A percentile compares a stretch with the other conserved stretches of the same genome.
Conservation (phyloP, 37 sponge, comb jelly and placozoan genomes). For the Crambe crambe region DNA sequence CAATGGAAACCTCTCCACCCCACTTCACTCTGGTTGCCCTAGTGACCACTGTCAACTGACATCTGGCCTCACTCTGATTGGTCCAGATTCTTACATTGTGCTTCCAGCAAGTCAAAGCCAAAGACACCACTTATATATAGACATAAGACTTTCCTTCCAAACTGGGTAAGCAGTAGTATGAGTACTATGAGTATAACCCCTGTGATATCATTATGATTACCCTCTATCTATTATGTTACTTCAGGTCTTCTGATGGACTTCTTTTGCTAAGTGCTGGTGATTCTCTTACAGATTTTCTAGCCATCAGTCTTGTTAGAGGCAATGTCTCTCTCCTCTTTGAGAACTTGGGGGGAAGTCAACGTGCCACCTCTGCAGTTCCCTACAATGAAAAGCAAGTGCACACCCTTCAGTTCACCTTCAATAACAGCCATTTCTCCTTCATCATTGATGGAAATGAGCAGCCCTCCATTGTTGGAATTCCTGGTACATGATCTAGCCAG, state of each 20-base stretch:
- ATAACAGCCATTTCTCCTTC: neutral
- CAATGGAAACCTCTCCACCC: neutral
- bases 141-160: slow-evolving; percentile 18
- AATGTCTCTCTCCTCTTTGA: neutral
- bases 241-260: slow-evolving; percentile 40
- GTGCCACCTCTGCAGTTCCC: neutral
- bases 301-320: neutral
- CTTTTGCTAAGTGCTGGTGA: slow-evolving; percentile 8
- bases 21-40: slow-evolving; percentile 48
- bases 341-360: neutral
- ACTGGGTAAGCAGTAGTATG: slow-evolving; percentile 36
- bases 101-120: neutral
- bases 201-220: no score
- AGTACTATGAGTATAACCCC: no score
- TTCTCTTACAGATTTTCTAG: neutral
- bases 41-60: slow-evolving; percentile 35
- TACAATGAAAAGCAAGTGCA: slow-evolving; percentile 53
- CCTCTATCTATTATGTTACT: no score
- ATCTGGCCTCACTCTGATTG: slow-evolving; percentile 48
- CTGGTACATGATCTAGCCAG: neutral
- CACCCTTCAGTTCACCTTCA: slow-evolving; percentile 3
- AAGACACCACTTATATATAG: no score
- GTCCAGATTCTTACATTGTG: slow-evolving; percentile 35
- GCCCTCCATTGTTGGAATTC: neutral
- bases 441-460: slow-evolving; percentile 1